Conservation (phyloP, 1,140 invertebrate genomes). For the Proales similis region DNA sequence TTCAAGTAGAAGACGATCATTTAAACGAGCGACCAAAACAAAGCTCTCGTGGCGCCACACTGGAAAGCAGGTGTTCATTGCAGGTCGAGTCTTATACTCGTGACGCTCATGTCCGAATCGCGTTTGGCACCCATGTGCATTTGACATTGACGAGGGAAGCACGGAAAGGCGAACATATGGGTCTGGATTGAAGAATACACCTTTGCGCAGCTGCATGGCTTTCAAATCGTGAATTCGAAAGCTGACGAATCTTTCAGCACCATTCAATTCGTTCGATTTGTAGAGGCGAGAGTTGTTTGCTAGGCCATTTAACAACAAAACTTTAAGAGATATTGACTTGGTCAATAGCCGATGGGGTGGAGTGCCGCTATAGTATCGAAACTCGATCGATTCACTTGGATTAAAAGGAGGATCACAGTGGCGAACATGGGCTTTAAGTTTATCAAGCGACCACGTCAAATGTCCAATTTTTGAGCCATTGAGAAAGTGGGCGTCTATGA, state of each 20-base stretch:
- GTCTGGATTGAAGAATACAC: slow-evolving; percentile 58
- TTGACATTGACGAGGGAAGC: slow-evolving; percentile 47
- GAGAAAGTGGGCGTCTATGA: slow-evolving; percentile 10
- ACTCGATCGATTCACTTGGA: neutral
- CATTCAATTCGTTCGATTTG: no score
- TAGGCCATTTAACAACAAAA: no score
- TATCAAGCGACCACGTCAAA: slow-evolving; percentile 14
- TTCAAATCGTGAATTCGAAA: slow-evolving; percentile 44
- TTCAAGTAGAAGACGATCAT: slow-evolving; percentile 55
- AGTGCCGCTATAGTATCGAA: slow-evolving; percentile 33
- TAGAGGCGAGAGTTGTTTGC: no score
- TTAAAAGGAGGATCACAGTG: neutral
- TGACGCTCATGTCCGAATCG: slow-evolving; percentile 52
- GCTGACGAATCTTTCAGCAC: slow-evolving; percentile 14
- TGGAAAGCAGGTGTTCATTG: slow-evolving; percentile 30
- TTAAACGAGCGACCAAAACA: slow-evolving; percentile 48
- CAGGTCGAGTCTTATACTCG: slow-evolving; percentile 48
- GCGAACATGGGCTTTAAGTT: no score
- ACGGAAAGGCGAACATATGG: slow-evolving; percentile 55
- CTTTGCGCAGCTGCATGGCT: slow-evolving; percentile 54
- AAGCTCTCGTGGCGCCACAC: slow-evolving; percentile 46
- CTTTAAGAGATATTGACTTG: slow-evolving; percentile 9
- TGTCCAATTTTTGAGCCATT: slow-evolving; percentile 34
- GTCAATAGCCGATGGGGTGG: neutral
- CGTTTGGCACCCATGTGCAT: no score